Percentiles rank a stretch among this genome's conserved stretches.
These are phyloP conservation scores for Aphaenogaster rudis DNA, from an alignment of 1,140 invertebrate genomes.

Conservation along the genomic window DNA sequence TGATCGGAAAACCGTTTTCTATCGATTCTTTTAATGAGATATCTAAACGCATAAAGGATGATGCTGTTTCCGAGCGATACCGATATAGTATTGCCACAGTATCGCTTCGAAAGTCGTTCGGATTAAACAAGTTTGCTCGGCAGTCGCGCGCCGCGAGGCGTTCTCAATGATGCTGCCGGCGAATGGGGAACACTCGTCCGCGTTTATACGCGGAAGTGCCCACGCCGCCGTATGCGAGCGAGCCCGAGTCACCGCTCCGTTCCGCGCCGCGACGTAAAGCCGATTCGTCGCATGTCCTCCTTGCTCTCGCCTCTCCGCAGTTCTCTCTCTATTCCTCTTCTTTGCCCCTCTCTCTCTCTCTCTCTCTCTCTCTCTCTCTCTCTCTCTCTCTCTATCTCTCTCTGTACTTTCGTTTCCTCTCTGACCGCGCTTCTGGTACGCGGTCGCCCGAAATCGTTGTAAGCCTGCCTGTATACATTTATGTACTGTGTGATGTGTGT, in stretches of 20 bases:
- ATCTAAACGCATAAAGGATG: background rate
- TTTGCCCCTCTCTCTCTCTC: slow-evolving; percentile 1
- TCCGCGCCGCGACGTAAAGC: slow-evolving; percentile 63
- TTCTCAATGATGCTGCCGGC: slow-evolving; percentile 38
- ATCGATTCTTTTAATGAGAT: background rate
- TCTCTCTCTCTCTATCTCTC: slow-evolving; percentile 19
- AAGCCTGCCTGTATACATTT: slow-evolving; percentile 14
- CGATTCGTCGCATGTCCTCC: slow-evolving; percentile 56
- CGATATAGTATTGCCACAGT: background rate
- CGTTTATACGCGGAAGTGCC: slow-evolving; percentile 72
- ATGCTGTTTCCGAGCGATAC: background rate
- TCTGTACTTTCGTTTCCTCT: slow-evolving; percentile 11
- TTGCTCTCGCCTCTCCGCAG: slow-evolving; percentile 7
- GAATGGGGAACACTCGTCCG: slow-evolving; percentile 56
- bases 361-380: slow-evolving; percentile 22
- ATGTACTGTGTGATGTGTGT: background rate
- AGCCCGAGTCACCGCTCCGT: slow-evolving; percentile 54
- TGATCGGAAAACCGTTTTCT: background rate
- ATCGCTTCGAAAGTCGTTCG: slow-evolving; percentile 30
- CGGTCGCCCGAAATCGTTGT: slow-evolving; percentile 65
- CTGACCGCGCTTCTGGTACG: slow-evolving; percentile 26
- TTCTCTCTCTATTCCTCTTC: slow-evolving; percentile 30
- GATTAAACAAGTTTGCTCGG: slow-evolving; percentile 6
- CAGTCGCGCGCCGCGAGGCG: background rate
- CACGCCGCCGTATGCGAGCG: slow-evolving; percentile 29